Conservation (phyloP, 2,113 vertebrate genomes). For the Lepus timidus region DNA sequence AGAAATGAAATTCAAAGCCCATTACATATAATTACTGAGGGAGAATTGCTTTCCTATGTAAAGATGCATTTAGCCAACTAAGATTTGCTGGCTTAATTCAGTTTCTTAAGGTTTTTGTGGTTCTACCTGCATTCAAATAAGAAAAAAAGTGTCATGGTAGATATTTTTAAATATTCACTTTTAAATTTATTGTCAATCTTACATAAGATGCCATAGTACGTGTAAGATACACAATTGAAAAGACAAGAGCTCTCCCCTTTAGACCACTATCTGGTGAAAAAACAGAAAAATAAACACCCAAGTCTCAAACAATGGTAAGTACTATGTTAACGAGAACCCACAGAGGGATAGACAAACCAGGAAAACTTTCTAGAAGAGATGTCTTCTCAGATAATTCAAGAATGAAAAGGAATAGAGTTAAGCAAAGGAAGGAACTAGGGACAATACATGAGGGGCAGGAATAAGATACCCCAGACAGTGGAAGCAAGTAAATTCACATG, state of each 20-base stretch:
- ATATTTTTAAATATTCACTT: slow-evolving; percentile 25
- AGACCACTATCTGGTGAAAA: background rate
- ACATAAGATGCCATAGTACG: background rate
- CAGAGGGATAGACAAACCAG: background rate
- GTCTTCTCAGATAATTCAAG: slow-evolving; percentile 6
- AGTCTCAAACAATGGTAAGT: background rate
- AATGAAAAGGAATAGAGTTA: background rate
- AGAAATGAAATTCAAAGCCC: slow-evolving; percentile 22
- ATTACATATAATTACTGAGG: background rate
- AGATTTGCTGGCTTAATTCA: background rate
- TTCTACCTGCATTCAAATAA: background rate
- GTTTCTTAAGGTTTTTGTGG: slow-evolving; percentile 45
- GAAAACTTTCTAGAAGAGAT: slow-evolving; percentile 34
- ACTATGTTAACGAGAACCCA: background rate
- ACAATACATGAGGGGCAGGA: background rate
- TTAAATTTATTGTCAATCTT: slow-evolving; percentile 26
- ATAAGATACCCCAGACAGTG: background rate
- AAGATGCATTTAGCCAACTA: slow-evolving; percentile 22
- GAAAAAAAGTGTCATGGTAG: background rate
- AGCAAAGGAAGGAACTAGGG: background rate
- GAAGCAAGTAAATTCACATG: background rate
- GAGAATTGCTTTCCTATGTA: background rate
- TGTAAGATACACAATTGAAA: slow-evolving; percentile 49
- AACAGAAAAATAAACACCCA: background rate
- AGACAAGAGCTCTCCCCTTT: background rate